These are phyloP conservation scores for Casuarius casuarius DNA, from an alignment of 2,113 vertebrate genomes.

Conservation along the genomic window DNA sequence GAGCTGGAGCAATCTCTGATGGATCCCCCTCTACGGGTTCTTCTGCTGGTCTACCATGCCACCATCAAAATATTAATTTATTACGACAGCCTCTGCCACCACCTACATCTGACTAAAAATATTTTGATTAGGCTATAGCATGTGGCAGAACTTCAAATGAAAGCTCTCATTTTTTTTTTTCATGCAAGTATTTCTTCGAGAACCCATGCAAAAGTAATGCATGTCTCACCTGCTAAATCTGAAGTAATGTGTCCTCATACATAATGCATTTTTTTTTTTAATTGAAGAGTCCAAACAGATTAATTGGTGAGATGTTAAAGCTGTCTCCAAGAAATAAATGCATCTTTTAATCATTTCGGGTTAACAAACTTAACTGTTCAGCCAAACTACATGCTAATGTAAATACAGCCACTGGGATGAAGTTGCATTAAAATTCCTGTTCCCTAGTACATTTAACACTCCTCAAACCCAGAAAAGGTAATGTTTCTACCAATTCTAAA, in stretches of 20 bases:
- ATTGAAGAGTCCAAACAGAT: neutral
- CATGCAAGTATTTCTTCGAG: neutral
- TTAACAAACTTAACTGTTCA: neutral
- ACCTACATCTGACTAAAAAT: neutral
- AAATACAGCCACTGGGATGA: neutral
- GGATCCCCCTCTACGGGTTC: neutral
- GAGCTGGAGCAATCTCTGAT: neutral
- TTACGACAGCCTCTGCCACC: neutral
- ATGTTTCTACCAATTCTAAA: neutral
- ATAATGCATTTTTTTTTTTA: neutral
- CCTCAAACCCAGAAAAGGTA: neutral
- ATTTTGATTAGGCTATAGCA: neutral
- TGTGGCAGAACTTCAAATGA: neutral
- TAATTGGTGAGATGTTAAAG: neutral
- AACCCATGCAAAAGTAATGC: neutral
- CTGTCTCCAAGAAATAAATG: neutral
- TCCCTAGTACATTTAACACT: neutral
- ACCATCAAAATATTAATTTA: neutral
- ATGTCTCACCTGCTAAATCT: neutral
- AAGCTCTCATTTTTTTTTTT: neutral
- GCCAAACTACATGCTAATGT: neutral
- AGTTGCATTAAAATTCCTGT: fast-evolving
- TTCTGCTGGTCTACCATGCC: neutral
- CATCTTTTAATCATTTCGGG: neutral
- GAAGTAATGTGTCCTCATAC: neutral